Percentiles rank a stretch among this genome's conserved stretches.
phyloP scores from a whole-genome alignment of 2,113 vertebrate genomes.

The Mesembrinibis cayennensis region DNA sequence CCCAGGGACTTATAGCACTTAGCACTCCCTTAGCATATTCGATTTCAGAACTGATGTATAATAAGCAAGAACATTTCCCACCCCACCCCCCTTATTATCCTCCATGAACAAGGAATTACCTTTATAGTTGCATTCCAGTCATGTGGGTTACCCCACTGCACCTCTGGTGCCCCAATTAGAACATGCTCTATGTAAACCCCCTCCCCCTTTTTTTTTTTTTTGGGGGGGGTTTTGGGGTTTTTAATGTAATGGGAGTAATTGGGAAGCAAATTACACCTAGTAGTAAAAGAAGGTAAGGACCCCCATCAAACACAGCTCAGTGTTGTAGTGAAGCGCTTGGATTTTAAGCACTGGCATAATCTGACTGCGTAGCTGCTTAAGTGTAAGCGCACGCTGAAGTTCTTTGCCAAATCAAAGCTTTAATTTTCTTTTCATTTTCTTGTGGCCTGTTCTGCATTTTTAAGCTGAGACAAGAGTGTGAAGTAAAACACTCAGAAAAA shows the following conservation, averaged over 20 bases:
- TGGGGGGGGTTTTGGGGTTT: not conserved
- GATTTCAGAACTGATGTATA: not conserved
- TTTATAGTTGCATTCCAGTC: not conserved
- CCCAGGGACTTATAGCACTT: not conserved
- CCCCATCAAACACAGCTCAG: not conserved
- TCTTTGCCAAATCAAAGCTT: not conserved
- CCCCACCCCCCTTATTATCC: not conserved
- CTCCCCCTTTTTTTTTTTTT: not conserved
- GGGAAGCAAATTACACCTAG: not conserved
- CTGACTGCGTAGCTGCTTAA: not conserved
- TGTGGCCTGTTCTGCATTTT: slow-evolving; percentile 56
- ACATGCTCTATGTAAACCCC: not conserved
- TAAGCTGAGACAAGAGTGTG: slow-evolving; percentile 20
- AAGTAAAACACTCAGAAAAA: slow-evolving; percentile 61
- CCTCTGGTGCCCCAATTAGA: not conserved
- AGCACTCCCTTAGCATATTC: not conserved
- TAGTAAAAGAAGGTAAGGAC: not conserved
- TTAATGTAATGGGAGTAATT: not conserved
- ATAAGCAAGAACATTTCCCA: not conserved
- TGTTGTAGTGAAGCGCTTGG: not conserved
- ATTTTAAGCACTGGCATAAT: not conserved
- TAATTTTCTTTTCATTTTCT: slow-evolving; percentile 29
- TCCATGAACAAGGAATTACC: not conserved
- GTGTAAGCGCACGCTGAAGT: not conserved
- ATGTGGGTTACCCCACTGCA: not conserved